These are phyloP conservation scores for Trichonephila clavata DNA, from an alignment of 1,140 invertebrate species.

Conservation along the genomic window DNA sequence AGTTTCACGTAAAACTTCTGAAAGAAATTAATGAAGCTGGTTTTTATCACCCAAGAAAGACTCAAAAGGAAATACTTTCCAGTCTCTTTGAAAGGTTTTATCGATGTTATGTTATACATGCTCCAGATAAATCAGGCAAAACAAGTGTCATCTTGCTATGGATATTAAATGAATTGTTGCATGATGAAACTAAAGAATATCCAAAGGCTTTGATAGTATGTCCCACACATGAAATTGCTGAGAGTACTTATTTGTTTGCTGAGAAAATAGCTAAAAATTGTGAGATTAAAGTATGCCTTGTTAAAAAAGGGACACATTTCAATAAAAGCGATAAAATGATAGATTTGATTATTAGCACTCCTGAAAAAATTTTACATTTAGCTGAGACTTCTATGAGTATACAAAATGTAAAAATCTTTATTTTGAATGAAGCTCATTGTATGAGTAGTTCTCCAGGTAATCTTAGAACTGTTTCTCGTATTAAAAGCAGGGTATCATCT, in stretches of 20 bases:
- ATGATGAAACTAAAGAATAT: neutral
- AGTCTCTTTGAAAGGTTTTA: neutral
- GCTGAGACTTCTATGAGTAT: neutral
- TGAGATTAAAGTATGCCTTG: neutral
- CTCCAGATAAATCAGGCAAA: slow-evolving; percentile 5
- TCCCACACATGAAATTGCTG: neutral
- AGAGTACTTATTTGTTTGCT: neutral
- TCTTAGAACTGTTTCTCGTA: neutral
- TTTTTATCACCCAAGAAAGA: neutral
- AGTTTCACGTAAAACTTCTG: neutral
- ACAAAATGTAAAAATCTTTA: neutral
- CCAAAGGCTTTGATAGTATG: neutral
- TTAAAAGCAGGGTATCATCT: neutral
- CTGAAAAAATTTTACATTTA: neutral
- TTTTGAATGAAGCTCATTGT: neutral
- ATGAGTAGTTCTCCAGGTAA: neutral
- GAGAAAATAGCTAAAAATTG: neutral
- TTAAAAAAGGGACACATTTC: neutral
- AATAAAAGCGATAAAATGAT: neutral
- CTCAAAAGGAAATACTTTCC: neutral
- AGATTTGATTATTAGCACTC: slow-evolving; percentile 6
- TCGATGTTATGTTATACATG: slow-evolving; percentile 17
- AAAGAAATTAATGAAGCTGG: neutral
- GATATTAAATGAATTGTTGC: neutral
- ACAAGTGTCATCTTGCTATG: neutral